Evolutionary conservation across 1,140 invertebrate genomes (phyloP).

Genomic region (Linepithema humile): DNA sequence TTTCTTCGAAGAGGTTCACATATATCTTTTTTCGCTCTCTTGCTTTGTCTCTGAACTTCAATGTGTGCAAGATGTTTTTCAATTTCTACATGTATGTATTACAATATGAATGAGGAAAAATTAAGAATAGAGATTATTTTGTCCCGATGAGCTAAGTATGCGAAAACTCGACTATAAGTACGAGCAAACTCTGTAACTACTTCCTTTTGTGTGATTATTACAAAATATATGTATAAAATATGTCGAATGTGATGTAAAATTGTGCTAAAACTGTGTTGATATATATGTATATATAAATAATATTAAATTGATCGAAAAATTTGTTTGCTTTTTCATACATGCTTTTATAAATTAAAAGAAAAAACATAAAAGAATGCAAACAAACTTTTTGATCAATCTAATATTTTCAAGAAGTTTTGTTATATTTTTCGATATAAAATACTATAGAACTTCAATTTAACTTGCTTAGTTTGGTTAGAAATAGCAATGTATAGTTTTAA

Average conservation of each 20-base stretch:
- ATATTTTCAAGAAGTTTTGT: not conserved
- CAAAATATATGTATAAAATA: not conserved
- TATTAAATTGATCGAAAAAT: not conserved
- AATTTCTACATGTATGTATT: not conserved
- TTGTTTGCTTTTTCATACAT: not conserved
- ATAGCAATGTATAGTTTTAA: not conserved
- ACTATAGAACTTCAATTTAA: not conserved
- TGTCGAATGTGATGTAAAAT: not conserved
- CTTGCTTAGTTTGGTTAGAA: too few species aligned
- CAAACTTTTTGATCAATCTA: not conserved
- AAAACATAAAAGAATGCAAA: too few species aligned
- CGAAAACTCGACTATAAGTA: not conserved
- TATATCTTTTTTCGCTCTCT: too few species aligned
- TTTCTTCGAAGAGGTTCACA: too few species aligned
- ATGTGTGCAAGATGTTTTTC: too few species aligned
- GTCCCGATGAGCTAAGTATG: not conserved
- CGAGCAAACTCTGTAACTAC: not conserved
- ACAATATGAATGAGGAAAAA: not conserved
- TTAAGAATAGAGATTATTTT: not conserved
- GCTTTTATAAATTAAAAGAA: constrained; percentile 10
- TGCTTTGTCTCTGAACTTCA: too few species aligned
- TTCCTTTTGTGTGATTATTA: constrained; percentile 2
- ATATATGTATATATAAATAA: not conserved
- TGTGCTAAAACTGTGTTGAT: not conserved
- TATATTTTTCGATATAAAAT: not conserved